A percentile compares a stretch with the other conserved stretches of the same genome.
Conservation (phyloP, 2,888 invertebrate genomes). For the Steinernema carpocapsae region DNA sequence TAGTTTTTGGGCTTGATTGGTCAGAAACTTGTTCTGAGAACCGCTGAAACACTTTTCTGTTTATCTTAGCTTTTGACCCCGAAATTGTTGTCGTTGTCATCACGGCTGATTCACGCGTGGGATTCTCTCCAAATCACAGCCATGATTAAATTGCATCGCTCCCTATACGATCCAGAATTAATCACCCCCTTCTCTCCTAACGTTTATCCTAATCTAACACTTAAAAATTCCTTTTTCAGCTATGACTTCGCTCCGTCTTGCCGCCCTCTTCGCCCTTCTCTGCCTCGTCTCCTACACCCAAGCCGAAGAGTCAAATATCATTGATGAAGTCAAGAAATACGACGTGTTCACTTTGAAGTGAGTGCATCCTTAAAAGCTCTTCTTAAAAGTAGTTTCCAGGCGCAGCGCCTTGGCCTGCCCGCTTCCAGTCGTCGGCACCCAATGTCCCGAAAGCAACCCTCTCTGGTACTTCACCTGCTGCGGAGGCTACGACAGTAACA, state of each 20-base stretch:
- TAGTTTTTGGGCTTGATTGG: too few species aligned
- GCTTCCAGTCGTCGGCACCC: constrained; percentile 56
- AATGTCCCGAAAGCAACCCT: constrained; percentile 59
- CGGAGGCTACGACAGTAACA: constrained; percentile 43
- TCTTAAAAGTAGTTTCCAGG: constrained; percentile 41
- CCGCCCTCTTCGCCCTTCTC: background rate
- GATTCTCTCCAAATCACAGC: too few species aligned
- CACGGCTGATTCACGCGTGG: too few species aligned
- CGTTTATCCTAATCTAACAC: too few species aligned
- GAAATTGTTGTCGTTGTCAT: too few species aligned
- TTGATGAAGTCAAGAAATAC: constrained; percentile 44
- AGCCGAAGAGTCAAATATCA: background rate
- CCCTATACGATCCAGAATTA: too few species aligned
- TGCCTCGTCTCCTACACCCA: background rate
- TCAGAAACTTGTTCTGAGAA: too few species aligned
- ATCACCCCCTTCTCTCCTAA: too few species aligned
- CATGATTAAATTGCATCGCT: too few species aligned
- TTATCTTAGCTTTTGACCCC: too few species aligned
- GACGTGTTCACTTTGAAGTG: constrained; percentile 42
- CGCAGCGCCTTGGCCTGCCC: constrained; percentile 54
- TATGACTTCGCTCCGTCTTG: background rate
- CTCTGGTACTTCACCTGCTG: constrained; percentile 63
- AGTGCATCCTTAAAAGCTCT: background rate
- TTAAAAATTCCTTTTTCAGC: too few species aligned
- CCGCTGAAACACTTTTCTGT: too few species aligned